phyloP scores from a whole-genome alignment of 37 sponge, comb jelly and placozoan genomes.

The Axinella damicornis region DNA sequence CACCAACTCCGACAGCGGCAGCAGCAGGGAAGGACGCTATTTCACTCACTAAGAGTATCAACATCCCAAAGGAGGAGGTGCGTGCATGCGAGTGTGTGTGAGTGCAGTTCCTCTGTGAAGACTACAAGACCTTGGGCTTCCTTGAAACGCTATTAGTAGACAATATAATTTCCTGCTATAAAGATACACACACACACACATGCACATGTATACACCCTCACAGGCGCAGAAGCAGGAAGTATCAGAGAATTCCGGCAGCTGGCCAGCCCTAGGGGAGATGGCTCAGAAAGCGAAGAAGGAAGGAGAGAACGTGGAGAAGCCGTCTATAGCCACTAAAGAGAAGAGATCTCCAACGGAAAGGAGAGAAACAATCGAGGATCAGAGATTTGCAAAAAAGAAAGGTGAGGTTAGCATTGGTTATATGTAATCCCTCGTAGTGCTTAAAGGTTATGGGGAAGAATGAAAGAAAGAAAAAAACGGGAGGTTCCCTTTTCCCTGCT shows the following conservation, averaged over 20 bases:
- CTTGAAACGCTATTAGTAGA: background rate
- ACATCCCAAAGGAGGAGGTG: constrained; percentile 52
- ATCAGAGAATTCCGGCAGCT: constrained; percentile 63
- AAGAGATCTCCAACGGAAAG: background rate
- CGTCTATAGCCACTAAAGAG: background rate
- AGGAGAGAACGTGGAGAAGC: constrained; percentile 28
- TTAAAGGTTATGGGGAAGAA: too few species aligned
- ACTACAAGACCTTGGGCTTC: background rate
- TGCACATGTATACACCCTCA: too few species aligned
- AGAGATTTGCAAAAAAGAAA: background rate
- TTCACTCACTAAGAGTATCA: constrained; percentile 21
- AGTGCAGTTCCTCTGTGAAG: constrained; percentile 10
- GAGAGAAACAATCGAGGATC: background rate
- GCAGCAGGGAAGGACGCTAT: background rate
- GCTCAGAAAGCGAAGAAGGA: constrained; percentile 43
- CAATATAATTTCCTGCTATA: background rate
- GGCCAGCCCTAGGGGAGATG: constrained; percentile 80
- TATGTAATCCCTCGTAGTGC: too few species aligned
- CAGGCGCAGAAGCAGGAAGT: constrained; percentile 22
- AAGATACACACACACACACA: too few species aligned
- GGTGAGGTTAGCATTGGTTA: constrained; percentile 3
- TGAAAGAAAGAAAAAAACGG: too few species aligned
- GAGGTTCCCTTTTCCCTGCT: too few species aligned
- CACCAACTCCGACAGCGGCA: background rate
- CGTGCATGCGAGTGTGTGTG: background rate